Evolutionary conservation across 2,888 invertebrate genomes (phyloP).

Genomic region (Agrochola circellaris): DNA sequence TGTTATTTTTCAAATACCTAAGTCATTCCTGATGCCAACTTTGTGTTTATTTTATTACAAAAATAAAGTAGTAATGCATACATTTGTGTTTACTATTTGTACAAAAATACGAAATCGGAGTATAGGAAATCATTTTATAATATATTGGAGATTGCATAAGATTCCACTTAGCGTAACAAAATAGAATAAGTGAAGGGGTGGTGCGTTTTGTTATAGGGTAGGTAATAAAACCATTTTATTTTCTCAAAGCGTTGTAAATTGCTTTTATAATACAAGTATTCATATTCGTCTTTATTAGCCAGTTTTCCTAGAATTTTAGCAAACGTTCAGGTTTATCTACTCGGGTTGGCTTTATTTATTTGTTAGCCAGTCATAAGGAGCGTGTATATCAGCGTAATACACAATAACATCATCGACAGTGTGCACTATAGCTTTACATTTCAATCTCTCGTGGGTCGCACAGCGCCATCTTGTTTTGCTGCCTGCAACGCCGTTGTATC

Average conservation of each 20-base stretch:
- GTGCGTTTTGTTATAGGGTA: neutral
- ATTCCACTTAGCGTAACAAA: neutral
- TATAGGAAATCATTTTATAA: neutral
- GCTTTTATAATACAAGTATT: neutral
- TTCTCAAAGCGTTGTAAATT: neutral
- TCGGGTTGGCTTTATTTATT: neutral
- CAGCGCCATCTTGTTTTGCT: conserved; percentile 70
- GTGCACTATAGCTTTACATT: conserved; percentile 67
- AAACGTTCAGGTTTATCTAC: neutral
- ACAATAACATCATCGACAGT: conserved; percentile 65
- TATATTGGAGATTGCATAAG: neutral
- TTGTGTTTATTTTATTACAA: neutral
- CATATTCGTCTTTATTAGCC: too few relatives aligned
- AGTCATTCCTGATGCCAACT: neutral
- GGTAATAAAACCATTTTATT: neutral
- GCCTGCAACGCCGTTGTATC: conserved; percentile 53
- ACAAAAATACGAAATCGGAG: neutral
- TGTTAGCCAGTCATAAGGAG: conserved; percentile 6
- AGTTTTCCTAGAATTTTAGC: neutral
- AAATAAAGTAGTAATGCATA: neutral
- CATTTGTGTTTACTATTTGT: neutral
- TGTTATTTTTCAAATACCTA: neutral
- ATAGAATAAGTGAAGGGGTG: neutral
- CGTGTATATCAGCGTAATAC: conserved; percentile 57
- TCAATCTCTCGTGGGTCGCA: conserved; percentile 60